These are phyloP conservation scores for Habrosyne pyritoides DNA, from an alignment of 2,888 invertebrate species.

Conservation along the genomic window DNA sequence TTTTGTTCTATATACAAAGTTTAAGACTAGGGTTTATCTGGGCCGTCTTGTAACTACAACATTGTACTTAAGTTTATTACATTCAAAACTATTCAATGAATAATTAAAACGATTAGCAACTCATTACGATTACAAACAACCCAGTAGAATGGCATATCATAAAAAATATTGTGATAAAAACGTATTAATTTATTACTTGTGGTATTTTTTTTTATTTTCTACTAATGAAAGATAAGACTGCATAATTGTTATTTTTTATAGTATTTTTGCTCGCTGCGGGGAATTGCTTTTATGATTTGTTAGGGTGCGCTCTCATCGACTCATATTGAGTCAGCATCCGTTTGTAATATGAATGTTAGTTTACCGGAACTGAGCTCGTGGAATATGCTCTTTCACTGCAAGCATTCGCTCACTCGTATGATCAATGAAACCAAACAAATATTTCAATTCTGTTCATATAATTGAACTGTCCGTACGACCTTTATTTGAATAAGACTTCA, in stretches of 20 bases:
- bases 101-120: background rate
- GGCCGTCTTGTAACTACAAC: background rate
- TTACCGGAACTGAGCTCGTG: background rate
- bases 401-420: background rate
- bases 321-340: background rate
- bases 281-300: conserved; percentile 12
- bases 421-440: background rate
- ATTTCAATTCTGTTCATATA: background rate
- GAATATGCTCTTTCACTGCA: background rate
- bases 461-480: background rate
- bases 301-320: background rate
- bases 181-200: conserved; percentile 4
- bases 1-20: background rate
- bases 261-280: conserved; percentile 41
- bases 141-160: background rate
- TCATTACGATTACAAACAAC: background rate
- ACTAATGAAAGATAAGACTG: conserved; percentile 15
- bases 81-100: background rate
- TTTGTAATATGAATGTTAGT: background rate
- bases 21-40: background rate
- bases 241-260: conserved; percentile 27
- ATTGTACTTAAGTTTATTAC: background rate
- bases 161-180: background rate
- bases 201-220: conserved; percentile 11
- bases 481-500: background rate